A percentile compares a stretch with the other conserved stretches of the same genome.
Evolutionary conservation across 2,797 vertebrate species (phyloP).

Genomic region (Picus viridis): DNA sequence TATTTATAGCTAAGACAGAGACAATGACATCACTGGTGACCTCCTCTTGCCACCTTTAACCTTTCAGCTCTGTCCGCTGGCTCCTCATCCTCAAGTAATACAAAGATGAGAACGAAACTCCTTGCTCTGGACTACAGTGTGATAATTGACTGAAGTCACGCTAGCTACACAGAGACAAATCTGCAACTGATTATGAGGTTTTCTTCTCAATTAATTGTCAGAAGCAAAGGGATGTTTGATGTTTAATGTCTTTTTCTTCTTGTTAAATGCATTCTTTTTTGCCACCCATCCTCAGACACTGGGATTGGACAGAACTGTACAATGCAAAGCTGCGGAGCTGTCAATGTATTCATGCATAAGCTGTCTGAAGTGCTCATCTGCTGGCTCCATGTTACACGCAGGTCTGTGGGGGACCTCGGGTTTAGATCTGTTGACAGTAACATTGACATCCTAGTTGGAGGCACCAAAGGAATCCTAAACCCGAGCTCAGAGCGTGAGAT

Average conservation of each 20-base stretch:
- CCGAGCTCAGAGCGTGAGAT: background rate
- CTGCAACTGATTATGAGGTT: conserved; percentile 65
- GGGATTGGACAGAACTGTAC: background rate
- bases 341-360: background rate
- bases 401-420: background rate
- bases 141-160: conserved; percentile 13
- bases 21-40: background rate
- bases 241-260: conserved; percentile 51
- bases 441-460: background rate
- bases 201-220: conserved; percentile 71
- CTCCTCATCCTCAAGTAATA: background rate
- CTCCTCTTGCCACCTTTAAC: conserved; percentile 42
- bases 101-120: conserved; percentile 29
- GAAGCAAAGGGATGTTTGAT: conserved; percentile 67
- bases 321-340: background rate
- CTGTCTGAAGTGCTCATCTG: fast-evolving
- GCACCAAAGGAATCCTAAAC: background rate
- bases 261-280: conserved; percentile 23
- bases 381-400: background rate
- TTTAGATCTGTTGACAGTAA: background rate
- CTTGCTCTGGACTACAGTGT: background rate
- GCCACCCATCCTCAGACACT: conserved; percentile 22
- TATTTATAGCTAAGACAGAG: conserved; percentile 5
- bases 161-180: conserved; percentile 1
- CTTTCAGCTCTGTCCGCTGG: background rate